Percentiles rank a stretch among this genome's conserved stretches.
phyloP scores from a whole-genome alignment of 2,888 invertebrate species.

The Cataglyphis livida region DNA sequence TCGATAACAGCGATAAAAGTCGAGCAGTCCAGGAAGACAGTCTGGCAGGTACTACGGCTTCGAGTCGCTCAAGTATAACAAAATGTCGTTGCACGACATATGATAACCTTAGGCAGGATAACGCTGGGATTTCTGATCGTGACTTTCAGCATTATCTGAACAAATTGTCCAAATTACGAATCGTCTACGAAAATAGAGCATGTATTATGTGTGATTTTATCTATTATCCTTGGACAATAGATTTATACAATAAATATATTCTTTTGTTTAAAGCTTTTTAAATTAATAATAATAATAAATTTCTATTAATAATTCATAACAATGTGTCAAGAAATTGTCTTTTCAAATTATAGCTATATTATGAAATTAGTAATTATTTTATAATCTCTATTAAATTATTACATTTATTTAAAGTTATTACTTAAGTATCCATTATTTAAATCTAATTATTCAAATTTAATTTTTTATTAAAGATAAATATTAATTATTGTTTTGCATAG shows the following conservation, averaged over 20 bases:
- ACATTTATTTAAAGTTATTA: neutral
- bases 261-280: neutral
- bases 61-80: slow-evolving; percentile 52
- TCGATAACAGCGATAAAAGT: slow-evolving; percentile 76
- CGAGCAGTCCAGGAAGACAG: slow-evolving; percentile 64
- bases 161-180: neutral
- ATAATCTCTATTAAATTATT: slow-evolving; percentile 1
- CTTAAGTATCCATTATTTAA: neutral
- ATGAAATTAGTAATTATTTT: neutral
- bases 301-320: neutral
- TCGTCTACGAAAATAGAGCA: neutral
- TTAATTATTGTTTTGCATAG: neutral
- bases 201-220: neutral
- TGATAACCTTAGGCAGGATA: slow-evolving; percentile 50
- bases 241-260: neutral
- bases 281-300: slow-evolving; percentile 1
- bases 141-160: neutral
- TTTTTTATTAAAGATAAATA: neutral
- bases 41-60: slow-evolving; percentile 58
- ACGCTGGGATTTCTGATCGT: slow-evolving; percentile 10
- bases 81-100: slow-evolving; percentile 16
- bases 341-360: neutral
- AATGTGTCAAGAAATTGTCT: neutral
- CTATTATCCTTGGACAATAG: neutral
- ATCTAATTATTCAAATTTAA: too few relatives aligned